Percentiles rank a stretch among this genome's conserved stretches.
phyloP scores from a whole-genome alignment of 2,888 invertebrate genomes.

The Priocnemis perturbator region DNA sequence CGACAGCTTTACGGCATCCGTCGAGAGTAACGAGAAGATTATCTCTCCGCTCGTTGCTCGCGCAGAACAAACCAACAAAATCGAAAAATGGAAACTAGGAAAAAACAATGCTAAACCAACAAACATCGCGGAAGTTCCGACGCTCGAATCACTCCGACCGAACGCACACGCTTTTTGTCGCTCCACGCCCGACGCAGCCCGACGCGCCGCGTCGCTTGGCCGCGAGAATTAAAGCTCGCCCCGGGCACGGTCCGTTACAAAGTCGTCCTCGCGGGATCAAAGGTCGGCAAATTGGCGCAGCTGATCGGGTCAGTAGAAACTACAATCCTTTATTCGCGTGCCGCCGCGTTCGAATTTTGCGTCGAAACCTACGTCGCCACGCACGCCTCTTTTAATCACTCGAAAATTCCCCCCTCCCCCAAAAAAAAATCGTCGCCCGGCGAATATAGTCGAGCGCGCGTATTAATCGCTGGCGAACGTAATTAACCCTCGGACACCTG shows the following conservation, averaged over 20 bases:
- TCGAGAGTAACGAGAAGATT: too few relatives aligned
- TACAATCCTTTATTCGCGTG: constrained; percentile 11
- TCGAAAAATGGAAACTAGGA: too few relatives aligned
- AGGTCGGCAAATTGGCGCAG: constrained; percentile 44
- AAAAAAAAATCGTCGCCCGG: too few relatives aligned
- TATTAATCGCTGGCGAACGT: too few relatives aligned
- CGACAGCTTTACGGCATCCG: too few relatives aligned
- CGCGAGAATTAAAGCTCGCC: constrained; percentile 37
- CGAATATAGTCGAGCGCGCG: too few relatives aligned
- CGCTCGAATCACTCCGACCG: not conserved
- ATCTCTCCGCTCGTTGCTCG: constrained; percentile 13
- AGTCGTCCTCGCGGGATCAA: constrained; percentile 32
- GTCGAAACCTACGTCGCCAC: constrained; percentile 4
- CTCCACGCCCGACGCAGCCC: constrained; percentile 26
- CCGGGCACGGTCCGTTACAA: constrained; percentile 20
- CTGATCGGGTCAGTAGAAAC: constrained; percentile 40
- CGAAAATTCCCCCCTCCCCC: not conserved
- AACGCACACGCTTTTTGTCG: constrained; percentile 16
- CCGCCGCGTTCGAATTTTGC: constrained; percentile 43
- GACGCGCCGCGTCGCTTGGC: too few relatives aligned
- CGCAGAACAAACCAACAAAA: not conserved
- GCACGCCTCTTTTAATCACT: not conserved
- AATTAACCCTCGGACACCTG: too few relatives aligned
- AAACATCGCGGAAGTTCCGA: too few relatives aligned
- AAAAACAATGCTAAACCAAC: too few relatives aligned